These are phyloP conservation scores for Psilopsiagon aymara DNA, from an alignment of 2,113 vertebrate genomes.

Conservation along the genomic window DNA sequence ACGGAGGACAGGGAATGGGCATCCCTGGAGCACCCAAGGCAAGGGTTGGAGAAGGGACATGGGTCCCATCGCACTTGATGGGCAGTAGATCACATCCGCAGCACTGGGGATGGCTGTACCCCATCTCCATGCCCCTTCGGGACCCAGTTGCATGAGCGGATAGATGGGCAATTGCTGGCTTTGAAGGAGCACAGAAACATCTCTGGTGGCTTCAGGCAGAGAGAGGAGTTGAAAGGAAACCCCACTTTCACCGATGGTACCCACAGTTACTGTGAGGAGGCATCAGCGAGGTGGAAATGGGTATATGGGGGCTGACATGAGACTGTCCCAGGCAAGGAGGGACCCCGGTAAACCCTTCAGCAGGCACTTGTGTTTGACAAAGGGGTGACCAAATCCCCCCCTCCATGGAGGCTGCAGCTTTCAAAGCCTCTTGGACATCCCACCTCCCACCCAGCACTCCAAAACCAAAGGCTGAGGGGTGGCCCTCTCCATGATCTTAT, in stretches of 20 bases:
- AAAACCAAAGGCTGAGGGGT: not conserved
- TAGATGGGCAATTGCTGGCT: no score
- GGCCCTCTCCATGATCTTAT: not conserved
- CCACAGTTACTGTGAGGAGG: accelerated
- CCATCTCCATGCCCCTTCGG: no score
- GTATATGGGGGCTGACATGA: accelerated
- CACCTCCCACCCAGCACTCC: not conserved
- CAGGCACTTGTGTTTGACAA: not conserved
- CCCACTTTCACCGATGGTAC: no score
- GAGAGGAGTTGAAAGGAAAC: not conserved
- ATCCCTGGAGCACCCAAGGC: accelerated
- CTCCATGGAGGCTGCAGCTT: not conserved
- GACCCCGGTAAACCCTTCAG: not conserved
- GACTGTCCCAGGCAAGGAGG: not conserved
- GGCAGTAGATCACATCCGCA: not conserved
- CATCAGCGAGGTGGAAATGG: not conserved
- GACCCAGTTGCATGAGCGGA: accelerated
- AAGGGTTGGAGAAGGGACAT: not conserved
- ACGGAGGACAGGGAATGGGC: not conserved
- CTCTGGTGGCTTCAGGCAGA: not conserved
- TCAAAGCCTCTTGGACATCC: not conserved
- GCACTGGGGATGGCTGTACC: not conserved
- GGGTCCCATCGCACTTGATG: accelerated
- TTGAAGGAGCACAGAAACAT: not conserved
- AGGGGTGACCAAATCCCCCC: not conserved